Conservation (phyloP, 2,797 vertebrate species). For the Moxostoma hubbsi region DNA sequence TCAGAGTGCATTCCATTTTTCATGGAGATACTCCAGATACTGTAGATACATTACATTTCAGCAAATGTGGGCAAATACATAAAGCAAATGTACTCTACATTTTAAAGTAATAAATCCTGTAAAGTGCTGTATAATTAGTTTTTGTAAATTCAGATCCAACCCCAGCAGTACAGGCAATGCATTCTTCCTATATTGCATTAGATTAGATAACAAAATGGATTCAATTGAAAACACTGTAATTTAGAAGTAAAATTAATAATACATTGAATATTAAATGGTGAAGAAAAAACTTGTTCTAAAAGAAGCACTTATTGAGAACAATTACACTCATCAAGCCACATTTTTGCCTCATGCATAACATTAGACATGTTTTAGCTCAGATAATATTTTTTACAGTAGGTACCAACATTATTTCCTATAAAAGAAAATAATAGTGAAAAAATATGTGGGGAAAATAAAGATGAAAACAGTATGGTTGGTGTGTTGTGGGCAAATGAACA, state of each 20-base stretch:
- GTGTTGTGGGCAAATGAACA: not conserved
- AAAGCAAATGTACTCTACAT: not conserved
- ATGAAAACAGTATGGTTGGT: too few relatives aligned
- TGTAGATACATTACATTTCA: not conserved
- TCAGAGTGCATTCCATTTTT: not conserved
- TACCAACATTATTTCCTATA: constrained; percentile 55
- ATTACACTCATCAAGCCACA: constrained; percentile 58
- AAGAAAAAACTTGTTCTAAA: constrained; percentile 25
- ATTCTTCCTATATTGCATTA: constrained; percentile 17
- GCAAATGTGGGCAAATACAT: not conserved
- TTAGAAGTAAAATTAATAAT: constrained; percentile 22
- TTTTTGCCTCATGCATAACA: constrained; percentile 73
- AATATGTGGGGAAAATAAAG: too few relatives aligned
- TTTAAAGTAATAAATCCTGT: constrained; percentile 2
- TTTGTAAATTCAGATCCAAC: constrained; percentile 5
- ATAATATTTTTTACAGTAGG: constrained; percentile 68
- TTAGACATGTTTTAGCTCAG: constrained; percentile 68
- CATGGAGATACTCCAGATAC: not conserved
- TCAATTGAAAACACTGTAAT: constrained; percentile 22
- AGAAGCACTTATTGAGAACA: constrained; percentile 40
- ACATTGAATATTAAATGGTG: constrained; percentile 23
- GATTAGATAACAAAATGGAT: constrained; percentile 25
- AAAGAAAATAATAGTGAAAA: not conserved
- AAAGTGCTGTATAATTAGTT: not conserved
- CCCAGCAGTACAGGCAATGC: not conserved